Evolutionary conservation across 2,113 vertebrate species (phyloP), one percentile per base, ranked within the genome.

Genomic region (Dromaius novaehollandiae): DNA sequence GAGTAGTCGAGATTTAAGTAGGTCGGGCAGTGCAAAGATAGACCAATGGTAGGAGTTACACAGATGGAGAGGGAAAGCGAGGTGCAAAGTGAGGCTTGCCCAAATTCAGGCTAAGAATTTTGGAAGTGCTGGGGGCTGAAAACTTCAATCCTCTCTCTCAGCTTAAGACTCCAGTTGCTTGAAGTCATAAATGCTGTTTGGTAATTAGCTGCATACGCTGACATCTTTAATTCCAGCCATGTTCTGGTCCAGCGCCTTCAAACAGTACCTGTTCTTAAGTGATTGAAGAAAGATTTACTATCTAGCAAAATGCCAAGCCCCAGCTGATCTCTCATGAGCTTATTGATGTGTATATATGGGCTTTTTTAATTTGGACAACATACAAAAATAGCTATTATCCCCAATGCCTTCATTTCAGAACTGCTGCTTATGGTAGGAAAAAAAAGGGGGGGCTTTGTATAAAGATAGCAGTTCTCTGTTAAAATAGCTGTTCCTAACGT

Each of bases 331-430:
- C 64, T 53, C 11, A 0, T 16, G 46, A 38, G 3, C 3, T 3
- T 34, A 10, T 6, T 44, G 44, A 19, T 58, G 10, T 38, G 8
- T 4, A 1, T 1, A 60, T 61, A 6, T 44, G 61, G 26, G 36
- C 58, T 76, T 56, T 81, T 48, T 1, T 16, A 32, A 80, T 55
- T 51, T 38, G 61, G 36, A 1, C 21, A 44, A 1, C 0, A 0
- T 26, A 16, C 65, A 48, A 14, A 69, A 73, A 44, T 8, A 20
- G 40, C 26, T 9, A 3, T 82, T 61, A 63, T 53, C 20, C 21
- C 32, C 10, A 22, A 15, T 50, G 74, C 28, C n/a, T 28, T 17
- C 26, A 53, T 63, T 70, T 65, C 36, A 19, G 40, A 89, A 5
- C 44, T 79, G 38, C 61, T 71, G 46, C 40, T 88, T n/a, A 9